A percentile compares a stretch with the other conserved stretches of the same genome.
phyloP scores from a whole-genome alignment of 2,113 vertebrate species.

The Pseudolaguvia tuberculata region DNA sequence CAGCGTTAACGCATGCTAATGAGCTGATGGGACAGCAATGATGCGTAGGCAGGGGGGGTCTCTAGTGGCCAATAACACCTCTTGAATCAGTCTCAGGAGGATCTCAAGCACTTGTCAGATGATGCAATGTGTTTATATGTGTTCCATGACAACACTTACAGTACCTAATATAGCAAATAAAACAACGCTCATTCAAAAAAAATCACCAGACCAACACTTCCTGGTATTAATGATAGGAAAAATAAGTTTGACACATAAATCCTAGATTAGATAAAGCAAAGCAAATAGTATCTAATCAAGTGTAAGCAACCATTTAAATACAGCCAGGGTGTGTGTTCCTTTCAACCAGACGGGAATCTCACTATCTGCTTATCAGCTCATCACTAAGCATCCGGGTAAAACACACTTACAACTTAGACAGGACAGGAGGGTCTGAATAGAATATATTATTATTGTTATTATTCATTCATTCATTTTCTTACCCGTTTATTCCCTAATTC shows the following conservation, averaged over 20 bases:
- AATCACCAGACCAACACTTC: not conserved
- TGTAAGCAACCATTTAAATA: conserved; percentile 26
- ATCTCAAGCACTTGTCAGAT: not conserved
- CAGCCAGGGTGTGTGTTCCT: conserved; percentile 10
- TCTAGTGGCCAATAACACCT: conserved; percentile 1
- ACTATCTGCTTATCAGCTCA: conserved; percentile 15
- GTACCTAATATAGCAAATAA: not conserved
- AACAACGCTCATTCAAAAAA: not conserved
- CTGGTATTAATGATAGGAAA: not conserved
- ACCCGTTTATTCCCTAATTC: no score
- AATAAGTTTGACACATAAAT: not conserved
- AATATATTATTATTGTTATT: no score
- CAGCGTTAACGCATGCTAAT: conserved; percentile 47
- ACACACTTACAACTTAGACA: not conserved
- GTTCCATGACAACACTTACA: not conserved
- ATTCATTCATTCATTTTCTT: no score
- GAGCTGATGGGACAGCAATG: conserved; percentile 1
- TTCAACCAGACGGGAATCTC: conserved; percentile 13
- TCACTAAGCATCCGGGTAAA: not conserved
- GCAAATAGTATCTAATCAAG: conserved; percentile 29
- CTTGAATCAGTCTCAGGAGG: conserved; percentile 1
- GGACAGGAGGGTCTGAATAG: no score
- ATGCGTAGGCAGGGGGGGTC: not conserved
- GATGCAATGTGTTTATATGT: not conserved
- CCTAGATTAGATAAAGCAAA: not conserved